Conservation (phyloP, 2,888 invertebrate species). For the Troides oblongomaculatus region DNA sequence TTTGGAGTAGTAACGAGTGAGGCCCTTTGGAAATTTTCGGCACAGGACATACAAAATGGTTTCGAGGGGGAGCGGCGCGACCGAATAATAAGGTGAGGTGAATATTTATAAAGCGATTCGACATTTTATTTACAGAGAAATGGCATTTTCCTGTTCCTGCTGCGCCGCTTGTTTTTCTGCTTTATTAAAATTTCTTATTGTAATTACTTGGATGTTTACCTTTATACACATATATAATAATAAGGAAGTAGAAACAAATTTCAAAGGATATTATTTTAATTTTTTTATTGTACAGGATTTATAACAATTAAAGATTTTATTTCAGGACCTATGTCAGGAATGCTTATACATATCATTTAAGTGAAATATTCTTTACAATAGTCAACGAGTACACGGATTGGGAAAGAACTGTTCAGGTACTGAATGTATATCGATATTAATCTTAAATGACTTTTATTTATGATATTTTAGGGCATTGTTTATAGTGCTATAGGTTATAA, state of each 20-base stretch:
- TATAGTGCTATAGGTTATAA: neutral
- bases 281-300: too few species aligned
- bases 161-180: neutral
- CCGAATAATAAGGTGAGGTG: constrained; percentile 85
- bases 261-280: too few species aligned
- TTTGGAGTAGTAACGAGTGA: constrained; percentile 96
- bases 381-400: constrained; percentile 99
- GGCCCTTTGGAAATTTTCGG: constrained; percentile 94
- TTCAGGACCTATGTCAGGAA: constrained; percentile 94
- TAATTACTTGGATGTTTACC: too few species aligned
- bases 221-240: too few species aligned
- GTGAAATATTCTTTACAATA: constrained; percentile 97
- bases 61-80: constrained; percentile 94
- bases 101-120: constrained; percentile 72
- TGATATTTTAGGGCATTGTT: neutral
- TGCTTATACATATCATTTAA: constrained; percentile 96
- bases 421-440: constrained; percentile 13
- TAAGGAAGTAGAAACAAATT: too few species aligned
- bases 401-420: constrained; percentile 89
- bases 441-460: neutral
- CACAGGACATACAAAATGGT: constrained; percentile 90
- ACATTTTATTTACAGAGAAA: constrained; percentile 45
- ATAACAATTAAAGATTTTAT: constrained; percentile 35
- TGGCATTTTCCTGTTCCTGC: constrained; percentile 13
- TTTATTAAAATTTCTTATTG: constrained; percentile 4